Percentiles rank a stretch among this genome's conserved stretches.
Conservation (phyloP, 2,113 vertebrate species). For the Paraplagusia blochii region DNA sequence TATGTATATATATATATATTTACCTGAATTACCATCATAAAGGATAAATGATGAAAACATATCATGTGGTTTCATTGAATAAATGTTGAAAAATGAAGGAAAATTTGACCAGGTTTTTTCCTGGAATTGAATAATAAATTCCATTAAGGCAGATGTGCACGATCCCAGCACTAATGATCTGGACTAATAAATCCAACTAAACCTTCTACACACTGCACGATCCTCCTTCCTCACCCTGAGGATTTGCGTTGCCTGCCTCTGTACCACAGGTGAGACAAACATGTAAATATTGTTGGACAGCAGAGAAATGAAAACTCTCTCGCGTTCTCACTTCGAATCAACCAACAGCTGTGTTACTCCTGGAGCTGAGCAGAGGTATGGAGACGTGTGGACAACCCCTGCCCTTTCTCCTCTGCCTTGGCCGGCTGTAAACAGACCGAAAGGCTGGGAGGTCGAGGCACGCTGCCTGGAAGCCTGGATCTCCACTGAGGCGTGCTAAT, state of each 20-base stretch:
- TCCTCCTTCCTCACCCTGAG: constrained; percentile 1
- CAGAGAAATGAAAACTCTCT: constrained; percentile 50
- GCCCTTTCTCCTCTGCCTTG: constrained; percentile 60
- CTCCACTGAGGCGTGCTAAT: constrained; percentile 63
- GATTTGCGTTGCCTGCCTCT: constrained; percentile 15
- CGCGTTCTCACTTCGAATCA: constrained; percentile 59
- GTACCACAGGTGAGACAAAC: constrained; percentile 45
- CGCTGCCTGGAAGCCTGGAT: constrained; percentile 53
- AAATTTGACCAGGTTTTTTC: too few relatives aligned
- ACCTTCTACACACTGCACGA: constrained; percentile 18
- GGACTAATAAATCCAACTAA: constrained; percentile 22
- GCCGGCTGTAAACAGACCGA: constrained; percentile 62
- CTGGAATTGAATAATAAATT: too few relatives aligned
- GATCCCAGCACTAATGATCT: too few relatives aligned
- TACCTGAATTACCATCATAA: too few relatives aligned
- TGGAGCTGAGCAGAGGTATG: constrained; percentile 43
- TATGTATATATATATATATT: too few relatives aligned
- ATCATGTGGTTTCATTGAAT: too few relatives aligned
- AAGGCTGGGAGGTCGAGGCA: constrained; percentile 65
- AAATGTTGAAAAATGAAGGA: too few relatives aligned
- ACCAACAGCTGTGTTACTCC: constrained; percentile 66
- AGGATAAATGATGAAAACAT: too few relatives aligned
- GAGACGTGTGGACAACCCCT: constrained; percentile 51
- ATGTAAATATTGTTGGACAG: constrained; percentile 45
- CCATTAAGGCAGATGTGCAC: too few relatives aligned